Evolutionary conservation across 1,140 invertebrate genomes (phyloP).

Genomic region (Pogonomyrmex californicus): DNA sequence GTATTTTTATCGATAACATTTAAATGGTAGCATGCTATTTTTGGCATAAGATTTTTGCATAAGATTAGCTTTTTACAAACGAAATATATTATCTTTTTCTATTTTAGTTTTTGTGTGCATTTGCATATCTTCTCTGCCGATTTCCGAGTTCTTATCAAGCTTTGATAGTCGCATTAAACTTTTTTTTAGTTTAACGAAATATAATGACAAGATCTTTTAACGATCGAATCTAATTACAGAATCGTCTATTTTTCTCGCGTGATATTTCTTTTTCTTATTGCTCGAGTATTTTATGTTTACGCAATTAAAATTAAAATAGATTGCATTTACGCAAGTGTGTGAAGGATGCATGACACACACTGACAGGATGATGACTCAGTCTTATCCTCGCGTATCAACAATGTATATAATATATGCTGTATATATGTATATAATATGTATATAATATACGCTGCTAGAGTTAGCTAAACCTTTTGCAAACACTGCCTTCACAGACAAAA

Average conservation of each 20-base stretch:
- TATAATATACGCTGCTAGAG: not conserved
- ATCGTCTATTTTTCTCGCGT: not conserved
- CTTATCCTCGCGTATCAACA: not conserved
- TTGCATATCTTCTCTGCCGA: not conserved
- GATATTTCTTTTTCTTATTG: not conserved
- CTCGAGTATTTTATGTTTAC: not conserved
- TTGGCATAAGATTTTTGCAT: not conserved
- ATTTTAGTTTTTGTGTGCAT: not conserved
- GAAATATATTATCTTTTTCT: not conserved
- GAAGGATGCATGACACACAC: not conserved
- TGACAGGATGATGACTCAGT: slow-evolving; percentile 22
- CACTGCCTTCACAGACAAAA: not conserved
- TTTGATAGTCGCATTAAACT: not conserved
- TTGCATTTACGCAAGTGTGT: not conserved
- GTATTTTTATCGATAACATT: not conserved
- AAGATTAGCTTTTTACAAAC: not conserved
- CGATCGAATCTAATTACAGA: not conserved
- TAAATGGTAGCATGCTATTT: not conserved
- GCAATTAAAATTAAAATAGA: not conserved
- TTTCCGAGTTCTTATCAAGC: not conserved
- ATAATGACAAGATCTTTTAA: not conserved
- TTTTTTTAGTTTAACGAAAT: not conserved
- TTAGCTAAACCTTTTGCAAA: not conserved
- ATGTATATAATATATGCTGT: not conserved
- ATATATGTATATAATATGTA: not conserved